These are phyloP conservation scores for Mareca penelope DNA, from an alignment of 2,797 vertebrate genomes.

Conservation along the genomic window DNA sequence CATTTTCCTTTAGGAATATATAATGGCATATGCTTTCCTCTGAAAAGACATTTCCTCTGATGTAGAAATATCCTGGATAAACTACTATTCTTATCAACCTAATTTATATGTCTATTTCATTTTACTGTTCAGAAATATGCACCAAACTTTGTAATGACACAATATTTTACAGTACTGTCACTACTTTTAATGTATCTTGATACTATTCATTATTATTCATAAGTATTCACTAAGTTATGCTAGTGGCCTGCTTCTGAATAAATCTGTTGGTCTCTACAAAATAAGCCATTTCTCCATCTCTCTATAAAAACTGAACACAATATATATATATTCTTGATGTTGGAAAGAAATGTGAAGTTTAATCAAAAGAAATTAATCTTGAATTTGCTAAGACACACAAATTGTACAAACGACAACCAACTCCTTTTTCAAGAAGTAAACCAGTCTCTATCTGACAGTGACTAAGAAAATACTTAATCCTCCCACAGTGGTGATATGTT, in stretches of 20 bases:
- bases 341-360: neutral
- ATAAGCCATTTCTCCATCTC: neutral
- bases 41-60: neutral
- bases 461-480: neutral
- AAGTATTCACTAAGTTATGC: neutral
- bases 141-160: neutral
- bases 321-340: neutral
- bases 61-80: neutral
- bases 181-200: neutral
- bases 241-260: neutral
- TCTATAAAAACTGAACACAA: neutral
- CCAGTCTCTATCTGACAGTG: fast-evolving
- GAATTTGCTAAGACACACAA: neutral
- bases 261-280: neutral
- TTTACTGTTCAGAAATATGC: neutral
- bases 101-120: neutral
- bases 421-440: neutral
- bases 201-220: neutral
- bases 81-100: neutral
- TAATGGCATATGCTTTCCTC: neutral
- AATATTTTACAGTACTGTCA: neutral
- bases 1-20: neutral
- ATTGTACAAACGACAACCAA: neutral
- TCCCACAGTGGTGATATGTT: neutral
- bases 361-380: neutral